A percentile compares a stretch with the other conserved stretches of the same genome.
These are phyloP conservation scores for Burhinus oedicnemus DNA, from an alignment of 2,113 vertebrate genomes.

Conservation along the genomic window DNA sequence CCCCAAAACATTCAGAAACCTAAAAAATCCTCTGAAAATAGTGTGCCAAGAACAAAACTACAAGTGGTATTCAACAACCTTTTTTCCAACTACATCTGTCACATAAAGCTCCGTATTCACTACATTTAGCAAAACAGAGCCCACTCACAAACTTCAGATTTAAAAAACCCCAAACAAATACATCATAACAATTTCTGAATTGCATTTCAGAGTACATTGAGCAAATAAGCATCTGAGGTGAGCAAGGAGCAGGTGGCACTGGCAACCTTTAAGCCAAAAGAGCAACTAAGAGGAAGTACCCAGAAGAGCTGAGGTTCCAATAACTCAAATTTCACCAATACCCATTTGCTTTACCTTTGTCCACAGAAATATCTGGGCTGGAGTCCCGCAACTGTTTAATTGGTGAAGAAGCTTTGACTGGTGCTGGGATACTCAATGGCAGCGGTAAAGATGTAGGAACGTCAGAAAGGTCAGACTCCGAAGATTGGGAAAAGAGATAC, in stretches of 20 bases:
- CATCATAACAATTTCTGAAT: not conserved
- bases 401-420: slow-evolving; percentile 81
- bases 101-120: not conserved
- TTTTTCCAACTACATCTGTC: not conserved
- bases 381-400: slow-evolving; percentile 78
- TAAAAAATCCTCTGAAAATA: not conserved
- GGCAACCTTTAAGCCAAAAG: not conserved
- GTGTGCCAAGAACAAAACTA: not conserved
- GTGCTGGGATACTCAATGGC: slow-evolving; percentile 72
- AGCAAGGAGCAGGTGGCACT: not conserved
- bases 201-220: not conserved
- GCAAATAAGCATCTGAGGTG: not conserved
- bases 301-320: not conserved
- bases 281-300: not conserved
- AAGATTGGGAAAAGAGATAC: slow-evolving; percentile 78
- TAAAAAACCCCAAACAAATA: not conserved
- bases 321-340: not conserved
- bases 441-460: slow-evolving; percentile 69
- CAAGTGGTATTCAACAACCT: not conserved
- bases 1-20: not conserved
- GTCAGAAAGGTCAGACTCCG: slow-evolving; percentile 76
- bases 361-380: slow-evolving; percentile 64
- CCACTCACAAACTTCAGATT: not conserved
- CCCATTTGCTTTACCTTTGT: slow-evolving; percentile 84
- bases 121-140: not conserved